phyloP scores from a whole-genome alignment of 2,888 invertebrate genomes.

The Teleogryllus oceanicus region DNA sequence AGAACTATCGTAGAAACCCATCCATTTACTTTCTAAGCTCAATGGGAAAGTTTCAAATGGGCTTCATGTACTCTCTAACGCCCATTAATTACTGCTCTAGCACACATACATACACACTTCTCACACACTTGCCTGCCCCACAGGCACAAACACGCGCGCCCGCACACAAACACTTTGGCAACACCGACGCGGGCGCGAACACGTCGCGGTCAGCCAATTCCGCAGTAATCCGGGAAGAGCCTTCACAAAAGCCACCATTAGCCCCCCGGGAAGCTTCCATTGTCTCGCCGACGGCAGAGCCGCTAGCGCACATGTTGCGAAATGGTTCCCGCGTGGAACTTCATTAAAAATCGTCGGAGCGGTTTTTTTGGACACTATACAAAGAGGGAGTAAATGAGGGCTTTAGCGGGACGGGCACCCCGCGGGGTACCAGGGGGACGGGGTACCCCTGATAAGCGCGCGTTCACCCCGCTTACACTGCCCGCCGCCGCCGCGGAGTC shows the following conservation, averaged over 20 bases:
- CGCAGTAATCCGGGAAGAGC: conserved; percentile 8
- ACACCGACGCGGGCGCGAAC: too few relatives aligned
- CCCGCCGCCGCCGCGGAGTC: too few relatives aligned
- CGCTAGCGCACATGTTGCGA: not conserved
- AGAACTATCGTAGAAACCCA: too few relatives aligned
- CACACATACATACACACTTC: too few relatives aligned
- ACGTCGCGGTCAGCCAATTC: not conserved
- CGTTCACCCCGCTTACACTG: too few relatives aligned
- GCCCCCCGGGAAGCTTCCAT: not conserved
- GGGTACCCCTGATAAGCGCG: not conserved
- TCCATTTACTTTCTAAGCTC: too few relatives aligned
- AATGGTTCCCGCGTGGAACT: not conserved
- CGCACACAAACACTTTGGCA: too few relatives aligned
- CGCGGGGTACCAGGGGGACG: not conserved
- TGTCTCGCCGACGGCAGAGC: not conserved
- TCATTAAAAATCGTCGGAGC: not conserved
- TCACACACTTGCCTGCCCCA: too few relatives aligned
- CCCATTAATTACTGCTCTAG: too few relatives aligned
- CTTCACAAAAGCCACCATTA: not conserved
- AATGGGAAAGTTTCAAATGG: too few relatives aligned
- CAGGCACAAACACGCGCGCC: too few relatives aligned
- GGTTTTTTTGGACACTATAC: not conserved
- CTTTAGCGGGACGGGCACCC: not conserved
- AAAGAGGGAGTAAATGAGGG: not conserved
- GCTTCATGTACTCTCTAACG: too few relatives aligned